A percentile compares a stretch with the other conserved stretches of the same genome.
These are phyloP conservation scores for Aeoliscus strigatus DNA, from an alignment of 2,797 vertebrate genomes.

Conservation along the genomic window DNA sequence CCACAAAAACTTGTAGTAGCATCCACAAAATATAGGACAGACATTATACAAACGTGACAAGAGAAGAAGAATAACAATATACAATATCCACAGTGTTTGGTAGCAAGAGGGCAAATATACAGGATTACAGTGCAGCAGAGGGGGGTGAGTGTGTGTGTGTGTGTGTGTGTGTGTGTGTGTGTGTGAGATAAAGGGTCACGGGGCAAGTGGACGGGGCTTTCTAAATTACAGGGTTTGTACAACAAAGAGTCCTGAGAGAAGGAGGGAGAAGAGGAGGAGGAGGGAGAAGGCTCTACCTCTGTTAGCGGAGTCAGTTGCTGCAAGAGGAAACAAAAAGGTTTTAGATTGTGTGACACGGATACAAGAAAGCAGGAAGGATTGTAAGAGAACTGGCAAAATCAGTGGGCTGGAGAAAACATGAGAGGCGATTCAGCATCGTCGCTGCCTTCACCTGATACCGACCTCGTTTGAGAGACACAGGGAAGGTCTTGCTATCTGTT, in stretches of 20 bases:
- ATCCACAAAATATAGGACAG: constrained; percentile 78
- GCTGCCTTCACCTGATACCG: constrained; percentile 21
- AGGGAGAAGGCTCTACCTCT: constrained; percentile 78
- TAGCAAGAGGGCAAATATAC: constrained; percentile 78
- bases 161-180: constrained; percentile 10
- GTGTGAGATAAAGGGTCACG: constrained; percentile 22
- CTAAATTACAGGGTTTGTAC: constrained; percentile 71
- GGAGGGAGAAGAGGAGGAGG: constrained; percentile 71
- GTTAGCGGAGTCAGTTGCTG: constrained; percentile 49
- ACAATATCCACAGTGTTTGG: constrained; percentile 81
- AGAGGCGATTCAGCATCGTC: neutral
- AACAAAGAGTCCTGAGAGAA: constrained; percentile 76
- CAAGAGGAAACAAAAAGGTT: constrained; percentile 14
- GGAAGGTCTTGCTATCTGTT: constrained; percentile 48
- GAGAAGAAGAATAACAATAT: constrained; percentile 74
- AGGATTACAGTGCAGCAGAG: constrained; percentile 70
- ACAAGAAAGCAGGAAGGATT: neutral
- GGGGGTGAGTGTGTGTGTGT: constrained; percentile 15
- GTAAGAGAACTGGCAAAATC: no score
- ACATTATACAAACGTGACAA: constrained; percentile 79
- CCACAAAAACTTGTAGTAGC: constrained; percentile 68
- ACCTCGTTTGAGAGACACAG: constrained; percentile 59
- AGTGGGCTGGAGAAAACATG: neutral
- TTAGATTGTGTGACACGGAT: constrained; percentile 2
- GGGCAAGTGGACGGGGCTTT: constrained; percentile 33